Evolutionary conservation across 2,113 vertebrate species (phyloP).

Genomic region (Leucosticte australis): DNA sequence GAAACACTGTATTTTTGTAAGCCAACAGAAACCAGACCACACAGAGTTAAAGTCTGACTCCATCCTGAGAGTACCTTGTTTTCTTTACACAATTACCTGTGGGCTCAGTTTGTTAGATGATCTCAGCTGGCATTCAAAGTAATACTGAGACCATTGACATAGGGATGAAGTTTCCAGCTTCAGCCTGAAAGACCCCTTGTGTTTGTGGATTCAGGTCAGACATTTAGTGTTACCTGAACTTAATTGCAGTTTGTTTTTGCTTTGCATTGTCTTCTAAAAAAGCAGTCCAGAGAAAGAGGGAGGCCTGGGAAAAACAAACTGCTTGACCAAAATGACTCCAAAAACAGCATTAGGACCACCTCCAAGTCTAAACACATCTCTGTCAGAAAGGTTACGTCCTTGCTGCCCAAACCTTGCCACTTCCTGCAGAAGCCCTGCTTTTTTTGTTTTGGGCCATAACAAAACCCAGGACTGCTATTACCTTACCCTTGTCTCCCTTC

Average conservation of each 20-base stretch:
- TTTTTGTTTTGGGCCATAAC: background rate
- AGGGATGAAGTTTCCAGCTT: slow-evolving; percentile 49
- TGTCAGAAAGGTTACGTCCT: background rate
- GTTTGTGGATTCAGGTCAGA: slow-evolving; percentile 66
- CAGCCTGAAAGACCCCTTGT: slow-evolving; percentile 19
- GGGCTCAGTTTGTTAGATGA: background rate
- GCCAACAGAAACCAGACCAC: background rate
- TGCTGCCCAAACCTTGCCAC: background rate
- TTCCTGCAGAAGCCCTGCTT: background rate
- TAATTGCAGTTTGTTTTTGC: slow-evolving; percentile 62
- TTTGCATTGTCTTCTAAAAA: slow-evolving; percentile 43
- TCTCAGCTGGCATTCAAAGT: background rate
- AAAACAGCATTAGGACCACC: slow-evolving; percentile 34
- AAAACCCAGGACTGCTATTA: background rate
- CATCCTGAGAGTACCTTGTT: background rate
- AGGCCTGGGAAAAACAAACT: slow-evolving; percentile 61
- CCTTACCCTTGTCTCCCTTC: background rate
- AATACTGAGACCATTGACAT: background rate
- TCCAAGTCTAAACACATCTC: slow-evolving; percentile 23
- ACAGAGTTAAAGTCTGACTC: slow-evolving; percentile 19
- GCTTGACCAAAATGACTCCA: slow-evolving; percentile 23
- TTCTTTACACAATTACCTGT: slow-evolving; percentile 15
- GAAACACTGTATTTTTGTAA: background rate
- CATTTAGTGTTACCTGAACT: slow-evolving; percentile 43
- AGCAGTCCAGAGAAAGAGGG: background rate